Base-by-base conservation (phyloP, 35 echinoderm and acorn worm genomes). In the Heliocidaris tuberculata region DNA sequence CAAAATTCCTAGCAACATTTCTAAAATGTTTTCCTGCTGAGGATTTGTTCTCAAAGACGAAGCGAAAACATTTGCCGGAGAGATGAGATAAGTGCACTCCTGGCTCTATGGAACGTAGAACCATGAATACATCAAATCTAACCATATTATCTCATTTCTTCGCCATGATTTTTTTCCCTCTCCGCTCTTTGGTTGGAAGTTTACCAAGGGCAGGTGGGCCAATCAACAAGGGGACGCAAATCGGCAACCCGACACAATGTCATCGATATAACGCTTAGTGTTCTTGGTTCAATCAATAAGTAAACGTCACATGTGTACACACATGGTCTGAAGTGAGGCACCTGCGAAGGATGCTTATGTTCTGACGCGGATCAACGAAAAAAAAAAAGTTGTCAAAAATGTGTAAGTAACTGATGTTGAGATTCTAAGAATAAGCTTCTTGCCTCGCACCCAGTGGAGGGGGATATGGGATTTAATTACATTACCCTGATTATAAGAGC, bases 201-300 rank as follows among this genome's bases (percentile, higher is more conserved):
- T 89, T 89, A 89, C 87, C 87, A 89, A 89, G 19, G 87, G 87
- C 87, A 89, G 87, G 87, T 89, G 87, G 87, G 31, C 31, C 31
- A 89, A 89, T 89, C 87, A 19, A 32, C 87, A 89, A 7, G 87
- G 87, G 87, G 47, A 32, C 32, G 87, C 31, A 47, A 89, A 48
- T 47, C 87, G 31, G 87, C 47, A 89, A 89, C 87, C 31, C 87
- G 87, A 89, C 31, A 89, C 87, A 89, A 89, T 89, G 87, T 89
- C 87, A 89, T 32, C 87, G 87, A 89, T 89, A 48, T 89, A 89
- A 89, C 87, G 87, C 87, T 89, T 89, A 89, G 87, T 89, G 87
- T 47, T 15, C 31, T 89, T 89, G 31, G 12, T 48, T 48, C 87
- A 32, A 89, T 89, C 87, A 48, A 89, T 89, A 47, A 8, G 87